Conservation (phyloP, 2,113 vertebrate species). For the Pelodiscus sinensis region DNA sequence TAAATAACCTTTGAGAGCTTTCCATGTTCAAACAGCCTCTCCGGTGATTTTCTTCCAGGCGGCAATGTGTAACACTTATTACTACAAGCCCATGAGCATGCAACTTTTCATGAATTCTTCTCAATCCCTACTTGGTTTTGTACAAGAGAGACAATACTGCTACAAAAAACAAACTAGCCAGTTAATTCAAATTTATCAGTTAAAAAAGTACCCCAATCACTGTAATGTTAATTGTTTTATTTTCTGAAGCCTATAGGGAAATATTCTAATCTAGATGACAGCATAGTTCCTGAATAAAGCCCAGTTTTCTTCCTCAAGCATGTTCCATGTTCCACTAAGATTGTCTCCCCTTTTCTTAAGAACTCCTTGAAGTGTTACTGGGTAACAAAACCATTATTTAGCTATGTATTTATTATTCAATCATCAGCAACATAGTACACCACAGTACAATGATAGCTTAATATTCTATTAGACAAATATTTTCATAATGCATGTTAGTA, state of each 20-base stretch:
- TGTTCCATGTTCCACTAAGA: not conserved
- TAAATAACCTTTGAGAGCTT: constrained; percentile 1
- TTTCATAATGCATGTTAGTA: not conserved
- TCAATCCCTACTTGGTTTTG: not conserved
- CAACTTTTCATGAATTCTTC: not conserved
- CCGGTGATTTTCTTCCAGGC: not conserved
- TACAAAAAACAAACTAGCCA: not conserved
- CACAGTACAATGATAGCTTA: too few relatives aligned
- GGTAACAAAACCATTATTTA: not conserved
- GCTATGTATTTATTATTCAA: not conserved
- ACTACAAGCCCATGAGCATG: not conserved
- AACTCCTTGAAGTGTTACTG: not conserved
- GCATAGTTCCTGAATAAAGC: not conserved
- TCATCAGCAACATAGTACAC: not conserved
- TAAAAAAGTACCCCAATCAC: not conserved
- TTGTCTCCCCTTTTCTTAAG: not conserved
- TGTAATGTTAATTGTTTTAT: not conserved
- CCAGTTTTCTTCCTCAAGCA: not conserved
- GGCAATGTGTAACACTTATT: not conserved
- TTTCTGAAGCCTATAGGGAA: not conserved
- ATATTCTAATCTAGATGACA: not conserved
- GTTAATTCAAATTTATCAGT: not conserved
- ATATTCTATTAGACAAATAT: not conserved
- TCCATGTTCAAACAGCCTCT: not conserved
- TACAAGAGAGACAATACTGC: not conserved